Evolutionary conservation across 2,113 vertebrate species (phyloP), one percentile per base, ranked within the genome.

Genomic region (Ctenodactylus gundi): DNA sequence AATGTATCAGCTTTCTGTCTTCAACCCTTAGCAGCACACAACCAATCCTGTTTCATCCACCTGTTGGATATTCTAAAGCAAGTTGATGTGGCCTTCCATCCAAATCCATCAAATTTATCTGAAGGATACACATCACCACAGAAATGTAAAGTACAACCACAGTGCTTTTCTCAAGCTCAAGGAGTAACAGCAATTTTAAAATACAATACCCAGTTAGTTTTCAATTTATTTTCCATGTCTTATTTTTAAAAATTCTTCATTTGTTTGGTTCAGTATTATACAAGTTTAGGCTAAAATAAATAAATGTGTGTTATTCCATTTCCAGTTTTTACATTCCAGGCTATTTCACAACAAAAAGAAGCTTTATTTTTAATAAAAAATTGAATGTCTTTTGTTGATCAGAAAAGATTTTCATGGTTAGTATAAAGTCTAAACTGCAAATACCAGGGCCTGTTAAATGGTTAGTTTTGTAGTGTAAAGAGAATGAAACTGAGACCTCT

Each of bases 191-290:
- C 77, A 49, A 27, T 78, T 90, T 85, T 95, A 94, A 85, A 80
- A 36, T 65, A 18, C 51, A 31, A 2, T 81, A 55, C 67, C 23
- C 57, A 72, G 31, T 81, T n/a, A 75, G 23, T 76, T 94, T 93
- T 44, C 27, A 62, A 55, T n/a, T n/a, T n/a, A 60, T 90, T 90
- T 90, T 53, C 60, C 17, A 41, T 60, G n/a, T 87, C 41, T 94
- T 57, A 58, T 34, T 60, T 85, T 17, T 76, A 41, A 11, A 58
- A 55, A 27, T 58, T 65, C 5, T 51, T 41, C 15, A 20, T 58
- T 77, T 53, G 25, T 89, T 96, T 92, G 65, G 53, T 60, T 94
- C 60, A 90, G 65, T 25, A 90, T 73, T 95, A 85, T 31, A 29
- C 57, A 92, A 44, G 25, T 88, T 91, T 64, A 70, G 20, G 60